Conservation (phyloP, 2,797 vertebrate species). For the Hypotaenidia philippensis region DNA sequence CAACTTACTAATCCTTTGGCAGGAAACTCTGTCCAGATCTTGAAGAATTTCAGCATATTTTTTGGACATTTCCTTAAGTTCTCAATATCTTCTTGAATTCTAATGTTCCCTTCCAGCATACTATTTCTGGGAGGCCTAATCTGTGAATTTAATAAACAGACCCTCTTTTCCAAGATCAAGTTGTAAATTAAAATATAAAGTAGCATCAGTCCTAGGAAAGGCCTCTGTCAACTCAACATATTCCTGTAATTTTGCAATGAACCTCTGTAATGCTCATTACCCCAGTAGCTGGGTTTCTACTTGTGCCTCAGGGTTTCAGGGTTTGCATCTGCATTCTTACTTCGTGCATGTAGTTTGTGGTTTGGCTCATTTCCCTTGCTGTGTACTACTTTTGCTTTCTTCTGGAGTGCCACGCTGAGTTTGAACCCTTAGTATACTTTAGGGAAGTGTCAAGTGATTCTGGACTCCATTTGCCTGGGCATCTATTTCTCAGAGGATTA, state of each 20-base stretch:
- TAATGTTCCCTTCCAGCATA: background rate
- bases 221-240: background rate
- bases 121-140: background rate
- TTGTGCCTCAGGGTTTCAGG: background rate
- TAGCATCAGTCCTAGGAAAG: background rate
- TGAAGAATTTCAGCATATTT: background rate
- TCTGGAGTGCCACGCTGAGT: background rate
- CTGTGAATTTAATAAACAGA: background rate
- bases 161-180: background rate
- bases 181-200: background rate
- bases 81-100: background rate
- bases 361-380: background rate
- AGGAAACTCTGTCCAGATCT: background rate
- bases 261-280: background rate
- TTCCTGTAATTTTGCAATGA: background rate
- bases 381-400: background rate
- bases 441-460: background rate
- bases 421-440: background rate
- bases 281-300: accelerated
- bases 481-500: background rate
- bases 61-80: background rate
- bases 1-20: background rate
- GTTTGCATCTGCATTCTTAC: background rate
- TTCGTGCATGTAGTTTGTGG: background rate
- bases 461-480: background rate